Evolutionary conservation across 1,140 invertebrate species (phyloP), one percentile per base, ranked within the genome.

Genomic region (Zaprionus davidi): DNA sequence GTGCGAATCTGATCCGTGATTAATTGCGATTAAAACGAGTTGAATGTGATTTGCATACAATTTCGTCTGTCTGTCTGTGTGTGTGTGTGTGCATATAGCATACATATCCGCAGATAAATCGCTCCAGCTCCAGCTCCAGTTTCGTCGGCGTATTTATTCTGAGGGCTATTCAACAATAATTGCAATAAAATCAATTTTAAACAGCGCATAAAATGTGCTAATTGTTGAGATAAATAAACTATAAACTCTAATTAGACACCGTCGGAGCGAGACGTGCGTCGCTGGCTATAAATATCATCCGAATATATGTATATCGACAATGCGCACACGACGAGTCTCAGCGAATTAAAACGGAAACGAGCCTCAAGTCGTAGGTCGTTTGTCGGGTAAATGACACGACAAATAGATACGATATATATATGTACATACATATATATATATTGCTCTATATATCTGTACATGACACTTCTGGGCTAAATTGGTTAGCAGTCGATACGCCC

Each of bases 181-280:
- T 85, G 82, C 86, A 90, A 79, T 88, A 88, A 90, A 90, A 80
- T 78, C 71, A 67, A 80, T 78, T 75, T 86, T 90, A 90, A 90
- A 90, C 59, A 78, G 80, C 83, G 67, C 82, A 84, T 86, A 82
- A 90, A 90, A 82, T 64, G 82, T 82, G 82, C 56, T 82, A 86
- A 90, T 90, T 90, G 46, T 58, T 24, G 69, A 71, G 70, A 76
- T 90, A 84, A 88, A 88, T 79, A 88, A 90, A 75, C 84, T 80
- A 88, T 84, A 90, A 88, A 77, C 72, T 83, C 84, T 81, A 90
- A 88, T 88, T 90, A 88, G 71, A 81, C 82, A 76, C 60, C 81
- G 76, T 67, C 78, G 75, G 76, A 68, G 59, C 76, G 83, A 84
- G 84, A 85, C 85, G 84, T 88, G 74, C 64, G 72, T 69, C 34